Evolutionary conservation across 2,113 vertebrate species (phyloP).

Genomic region (Austrofundulus limnaeus): DNA sequence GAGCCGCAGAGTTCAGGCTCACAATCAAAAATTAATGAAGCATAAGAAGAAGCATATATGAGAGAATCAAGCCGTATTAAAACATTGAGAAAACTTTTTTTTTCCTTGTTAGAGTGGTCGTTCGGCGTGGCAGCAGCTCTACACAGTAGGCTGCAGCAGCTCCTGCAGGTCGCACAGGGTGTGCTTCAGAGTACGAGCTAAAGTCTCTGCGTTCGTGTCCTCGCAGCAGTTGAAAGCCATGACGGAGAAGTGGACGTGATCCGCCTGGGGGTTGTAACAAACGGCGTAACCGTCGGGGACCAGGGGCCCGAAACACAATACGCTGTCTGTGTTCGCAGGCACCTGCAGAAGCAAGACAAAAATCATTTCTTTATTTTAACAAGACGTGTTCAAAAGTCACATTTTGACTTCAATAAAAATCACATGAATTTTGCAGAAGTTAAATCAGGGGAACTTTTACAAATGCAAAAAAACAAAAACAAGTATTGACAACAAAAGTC

Average conservation of each 20-base stretch:
- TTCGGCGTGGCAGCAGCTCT: slow-evolving; percentile 22
- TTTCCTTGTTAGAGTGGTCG: background rate
- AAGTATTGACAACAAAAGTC: background rate
- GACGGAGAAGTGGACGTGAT: slow-evolving; percentile 83
- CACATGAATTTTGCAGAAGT: no score
- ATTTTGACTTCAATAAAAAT: no score
- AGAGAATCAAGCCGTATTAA: slow-evolving; percentile 10
- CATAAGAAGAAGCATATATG: background rate
- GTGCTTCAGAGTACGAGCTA: slow-evolving; percentile 73
- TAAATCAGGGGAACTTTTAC: no score
- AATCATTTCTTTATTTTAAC: no score
- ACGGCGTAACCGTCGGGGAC: slow-evolving; percentile 86
- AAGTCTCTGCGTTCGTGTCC: slow-evolving; percentile 80
- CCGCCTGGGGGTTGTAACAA: slow-evolving; percentile 83
- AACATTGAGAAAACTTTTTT: background rate
- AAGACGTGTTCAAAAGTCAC: no score
- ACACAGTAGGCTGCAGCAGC: slow-evolving; percentile 72
- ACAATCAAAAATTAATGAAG: slow-evolving; percentile 10
- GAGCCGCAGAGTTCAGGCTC: slow-evolving; percentile 10
- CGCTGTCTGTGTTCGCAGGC: slow-evolving; percentile 81
- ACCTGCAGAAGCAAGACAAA: slow-evolving; percentile 66
- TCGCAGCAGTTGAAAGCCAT: slow-evolving; percentile 86
- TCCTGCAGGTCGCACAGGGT: slow-evolving; percentile 78
- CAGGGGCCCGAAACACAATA: slow-evolving; percentile 85
- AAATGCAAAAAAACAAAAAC: no score